phyloP scores from a whole-genome alignment of 2,888 invertebrate species.

The Dicyrtoma fusca region DNA sequence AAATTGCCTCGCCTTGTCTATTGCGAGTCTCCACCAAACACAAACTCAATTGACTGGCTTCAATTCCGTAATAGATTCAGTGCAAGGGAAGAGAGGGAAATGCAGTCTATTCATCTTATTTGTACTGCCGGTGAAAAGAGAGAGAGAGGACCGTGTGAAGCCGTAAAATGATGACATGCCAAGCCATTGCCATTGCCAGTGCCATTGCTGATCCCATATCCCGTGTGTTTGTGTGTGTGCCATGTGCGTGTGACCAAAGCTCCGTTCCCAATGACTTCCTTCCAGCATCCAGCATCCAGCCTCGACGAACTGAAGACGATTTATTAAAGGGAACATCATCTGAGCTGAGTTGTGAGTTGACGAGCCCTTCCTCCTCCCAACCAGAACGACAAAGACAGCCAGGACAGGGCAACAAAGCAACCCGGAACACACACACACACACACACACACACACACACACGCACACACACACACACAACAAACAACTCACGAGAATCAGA shows the following conservation, averaged over 20 bases:
- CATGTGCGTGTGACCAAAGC: no score
- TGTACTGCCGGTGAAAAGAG: not conserved
- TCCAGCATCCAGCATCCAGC: not conserved
- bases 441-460: no score
- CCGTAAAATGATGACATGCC: no score
- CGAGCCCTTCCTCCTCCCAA: not conserved
- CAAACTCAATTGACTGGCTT: conserved; percentile 33
- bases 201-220: no score
- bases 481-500: no score
- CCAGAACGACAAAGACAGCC: no score
- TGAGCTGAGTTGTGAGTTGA: not conserved
- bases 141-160: not conserved
- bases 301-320: not conserved
- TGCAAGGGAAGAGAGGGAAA: conserved; percentile 12
- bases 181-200: no score
- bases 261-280: not conserved
- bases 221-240: not conserved
- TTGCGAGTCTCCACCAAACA: not conserved
- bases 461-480: no score
- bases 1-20: not conserved
- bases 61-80: conserved; percentile 34
- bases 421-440: no score
- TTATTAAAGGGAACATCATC: not conserved
- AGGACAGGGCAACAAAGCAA: no score
- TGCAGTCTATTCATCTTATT: conserved; percentile 31